Percentiles rank a stretch among this genome's conserved stretches.
Conservation (phyloP, 2,113 vertebrate genomes). For the Halcyon senegalensis region DNA sequence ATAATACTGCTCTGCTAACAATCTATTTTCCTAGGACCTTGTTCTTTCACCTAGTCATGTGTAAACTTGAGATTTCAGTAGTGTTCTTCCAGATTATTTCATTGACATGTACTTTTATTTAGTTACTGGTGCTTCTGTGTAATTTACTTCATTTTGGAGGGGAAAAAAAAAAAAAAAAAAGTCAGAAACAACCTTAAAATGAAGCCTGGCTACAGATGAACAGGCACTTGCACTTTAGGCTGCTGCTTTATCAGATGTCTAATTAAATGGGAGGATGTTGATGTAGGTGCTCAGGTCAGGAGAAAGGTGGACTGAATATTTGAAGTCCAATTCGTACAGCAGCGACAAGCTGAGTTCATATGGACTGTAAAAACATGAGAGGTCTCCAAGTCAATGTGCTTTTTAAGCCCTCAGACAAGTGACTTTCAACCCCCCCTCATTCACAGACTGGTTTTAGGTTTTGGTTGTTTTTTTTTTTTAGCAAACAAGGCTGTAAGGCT, state of each 20-base stretch:
- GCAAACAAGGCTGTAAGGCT: not conserved
- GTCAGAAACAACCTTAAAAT: not conserved
- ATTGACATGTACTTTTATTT: not conserved
- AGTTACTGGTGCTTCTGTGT: not conserved
- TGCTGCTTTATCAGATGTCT: not conserved
- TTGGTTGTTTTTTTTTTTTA: not conserved
- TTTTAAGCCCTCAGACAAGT: not conserved
- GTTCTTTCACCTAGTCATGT: not conserved
- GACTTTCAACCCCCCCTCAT: not conserved
- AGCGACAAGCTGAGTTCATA: not conserved
- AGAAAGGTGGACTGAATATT: not conserved
- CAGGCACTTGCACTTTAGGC: not conserved
- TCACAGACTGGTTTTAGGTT: not conserved
- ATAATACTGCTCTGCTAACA: not conserved
- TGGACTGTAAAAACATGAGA: not conserved
- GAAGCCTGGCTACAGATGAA: not conserved
- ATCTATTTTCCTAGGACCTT: not conserved
- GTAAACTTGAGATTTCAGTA: not conserved
- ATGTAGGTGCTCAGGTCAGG: not conserved
- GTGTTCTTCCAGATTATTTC: not conserved
- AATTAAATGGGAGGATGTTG: not conserved
- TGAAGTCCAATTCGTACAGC: not conserved
- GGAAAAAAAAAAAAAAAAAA: not conserved
- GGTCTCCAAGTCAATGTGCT: not conserved
- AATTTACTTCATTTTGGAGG: not conserved